Base-by-base conservation (phyloP, 2,797 vertebrate species). In the Manis javanica region DNA sequence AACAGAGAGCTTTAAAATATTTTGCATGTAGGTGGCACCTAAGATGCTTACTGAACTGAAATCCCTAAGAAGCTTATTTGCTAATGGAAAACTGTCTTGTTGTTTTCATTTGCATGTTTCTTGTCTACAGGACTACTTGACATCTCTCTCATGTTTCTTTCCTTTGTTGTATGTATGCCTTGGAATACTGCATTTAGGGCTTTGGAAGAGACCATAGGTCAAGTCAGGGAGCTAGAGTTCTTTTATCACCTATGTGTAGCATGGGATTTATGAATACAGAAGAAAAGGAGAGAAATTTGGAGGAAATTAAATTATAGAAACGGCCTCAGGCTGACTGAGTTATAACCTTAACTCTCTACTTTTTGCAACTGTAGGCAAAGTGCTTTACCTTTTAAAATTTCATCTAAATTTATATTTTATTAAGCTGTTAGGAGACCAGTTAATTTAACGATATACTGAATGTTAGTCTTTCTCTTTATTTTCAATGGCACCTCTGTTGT, bases 301-400 rank as follows among this genome's bases (percentile, higher is more conserved):
- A 90, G 77, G 66, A 94, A 96, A 90, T 89, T 89, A 87, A 89
- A 79, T 90, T 57, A 63, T 19, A 75, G 51, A 89, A 72, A 68
- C 18, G 37, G 16, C 87, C 29, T 77, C 72, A 12, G 24, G 21
- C 1, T 81, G 51, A 94, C 26, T 87, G 79, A 95, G 39, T 92
- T 74, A 79, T 63, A 90, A 51, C 34, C 37, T 63, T 72, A 79
- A 87, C 29, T 81, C 39, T 92, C 16, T 82, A 71, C 21, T 78
- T 89, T 61, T 95, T 89, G 3, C 72, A 72, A 87, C 78, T 75
- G 19, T 72, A 71, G 37, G 34, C 68, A 46, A 81, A 57, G 26
- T 55, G 2, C 29, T 95, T 69, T 87, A 23, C 13, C 39, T 96
- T 79, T 89, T 68, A 37, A 51, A 53, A 81, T 63, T 84, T 53